Conservation (phyloP, 2,113 vertebrate genomes). For the Trochalopteron elliotii region DNA sequence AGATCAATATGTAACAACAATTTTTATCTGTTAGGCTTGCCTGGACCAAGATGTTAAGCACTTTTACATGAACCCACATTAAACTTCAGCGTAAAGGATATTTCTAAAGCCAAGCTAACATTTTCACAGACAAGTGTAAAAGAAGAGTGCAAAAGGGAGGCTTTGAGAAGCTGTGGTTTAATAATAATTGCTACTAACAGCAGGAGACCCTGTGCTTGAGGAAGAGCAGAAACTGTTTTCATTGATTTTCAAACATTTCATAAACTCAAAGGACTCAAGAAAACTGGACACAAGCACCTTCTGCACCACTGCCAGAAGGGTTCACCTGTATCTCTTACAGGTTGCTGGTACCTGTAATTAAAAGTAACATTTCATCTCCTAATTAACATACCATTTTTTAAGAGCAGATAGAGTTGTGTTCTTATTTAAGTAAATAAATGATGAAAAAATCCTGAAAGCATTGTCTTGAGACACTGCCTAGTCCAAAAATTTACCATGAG, state of each 20-base stretch:
- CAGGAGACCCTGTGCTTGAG: background rate
- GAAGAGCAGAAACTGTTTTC: background rate
- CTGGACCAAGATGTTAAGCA: background rate
- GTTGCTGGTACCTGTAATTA: background rate
- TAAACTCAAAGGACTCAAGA: background rate
- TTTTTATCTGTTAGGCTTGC: background rate
- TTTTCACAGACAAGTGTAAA: background rate
- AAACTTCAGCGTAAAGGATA: background rate
- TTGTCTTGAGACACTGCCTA: background rate
- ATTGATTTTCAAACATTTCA: background rate
- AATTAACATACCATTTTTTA: background rate
- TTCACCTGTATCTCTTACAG: background rate
- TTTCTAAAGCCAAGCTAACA: background rate
- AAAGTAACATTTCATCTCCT: background rate
- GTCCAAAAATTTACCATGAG: background rate
- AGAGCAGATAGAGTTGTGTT: background rate
- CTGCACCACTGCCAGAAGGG: background rate
- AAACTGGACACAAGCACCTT: background rate
- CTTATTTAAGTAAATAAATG: background rate
- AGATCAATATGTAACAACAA: slow-evolving; percentile 44
- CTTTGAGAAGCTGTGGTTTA: background rate
- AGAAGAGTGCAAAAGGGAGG: background rate
- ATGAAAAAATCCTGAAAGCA: background rate
- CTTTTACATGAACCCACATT: background rate
- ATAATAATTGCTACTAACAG: background rate